A percentile compares a stretch with the other conserved stretches of the same genome.
Evolutionary conservation across 2,113 vertebrate species (phyloP).

Genomic region (Vombatus ursinus): DNA sequence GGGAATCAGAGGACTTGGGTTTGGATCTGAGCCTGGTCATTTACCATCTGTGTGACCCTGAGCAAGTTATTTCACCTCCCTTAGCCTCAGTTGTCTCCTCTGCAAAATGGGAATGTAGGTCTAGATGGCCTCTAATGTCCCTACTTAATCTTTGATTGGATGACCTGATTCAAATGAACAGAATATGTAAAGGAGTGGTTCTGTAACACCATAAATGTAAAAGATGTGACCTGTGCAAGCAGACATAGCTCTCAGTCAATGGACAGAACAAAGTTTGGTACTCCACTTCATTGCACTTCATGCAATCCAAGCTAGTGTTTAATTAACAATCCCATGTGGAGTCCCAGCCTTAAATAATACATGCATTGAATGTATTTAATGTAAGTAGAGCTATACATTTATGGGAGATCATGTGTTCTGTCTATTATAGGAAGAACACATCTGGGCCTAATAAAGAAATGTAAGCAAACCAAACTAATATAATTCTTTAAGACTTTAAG

Average conservation of each 20-base stretch:
- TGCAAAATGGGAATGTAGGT: neutral
- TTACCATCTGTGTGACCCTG: neutral
- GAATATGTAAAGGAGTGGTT: neutral
- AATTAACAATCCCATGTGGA: neutral
- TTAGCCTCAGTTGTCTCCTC: neutral
- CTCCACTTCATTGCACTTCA: too few species aligned
- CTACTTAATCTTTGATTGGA: neutral
- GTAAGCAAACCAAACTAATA: neutral
- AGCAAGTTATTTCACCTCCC: too few species aligned
- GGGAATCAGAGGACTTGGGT: neutral
- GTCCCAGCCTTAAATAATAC: neutral
- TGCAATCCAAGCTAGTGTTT: neutral
- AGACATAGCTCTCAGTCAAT: neutral
- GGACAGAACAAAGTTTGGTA: neutral
- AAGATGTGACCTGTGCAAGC: neutral
- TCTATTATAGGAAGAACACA: neutral
- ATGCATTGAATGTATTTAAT: neutral
- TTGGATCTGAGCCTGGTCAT: neutral
- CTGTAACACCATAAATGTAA: neutral
- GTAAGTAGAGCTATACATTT: neutral
- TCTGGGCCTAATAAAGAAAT: slow-evolving; percentile 18
- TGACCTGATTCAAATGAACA: neutral
- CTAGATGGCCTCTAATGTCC: neutral
- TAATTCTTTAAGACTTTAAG: neutral
- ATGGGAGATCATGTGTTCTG: neutral